These are phyloP conservation scores for Calyptommatus sinebrachiatus DNA, from an alignment of 2,113 vertebrate species.

Conservation along the genomic window DNA sequence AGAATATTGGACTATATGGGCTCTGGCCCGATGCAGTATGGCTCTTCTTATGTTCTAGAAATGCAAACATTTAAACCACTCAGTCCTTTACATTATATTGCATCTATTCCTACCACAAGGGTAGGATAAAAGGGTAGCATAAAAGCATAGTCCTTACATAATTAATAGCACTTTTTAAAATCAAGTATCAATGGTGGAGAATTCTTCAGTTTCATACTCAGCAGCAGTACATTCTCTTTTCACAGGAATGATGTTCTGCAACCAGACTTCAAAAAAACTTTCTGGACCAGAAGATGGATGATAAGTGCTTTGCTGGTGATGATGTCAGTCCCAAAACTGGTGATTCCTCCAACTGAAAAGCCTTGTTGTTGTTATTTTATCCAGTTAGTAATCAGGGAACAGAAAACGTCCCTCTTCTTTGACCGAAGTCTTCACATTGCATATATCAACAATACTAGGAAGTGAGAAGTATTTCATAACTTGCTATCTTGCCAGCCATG, in stretches of 20 bases:
- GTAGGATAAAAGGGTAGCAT: not conserved
- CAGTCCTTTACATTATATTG: not conserved
- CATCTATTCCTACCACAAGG: not conserved
- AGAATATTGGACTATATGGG: no score
- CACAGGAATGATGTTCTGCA: not conserved
- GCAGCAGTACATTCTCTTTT: conserved; percentile 3
- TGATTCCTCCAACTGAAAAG: not conserved
- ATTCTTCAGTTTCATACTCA: conserved; percentile 13
- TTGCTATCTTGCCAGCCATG: conserved; percentile 69
- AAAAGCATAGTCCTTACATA: not conserved
- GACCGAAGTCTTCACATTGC: conserved; percentile 18
- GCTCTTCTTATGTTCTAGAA: no score
- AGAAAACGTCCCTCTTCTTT: conserved; percentile 30
- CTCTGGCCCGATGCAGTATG: no score
- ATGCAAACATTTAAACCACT: not conserved
- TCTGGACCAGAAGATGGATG: not conserved
- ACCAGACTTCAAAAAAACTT: not conserved
- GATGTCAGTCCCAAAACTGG: not conserved
- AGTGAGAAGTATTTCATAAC: conserved; percentile 29
- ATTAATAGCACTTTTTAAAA: not conserved
- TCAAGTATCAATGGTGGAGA: conserved; percentile 28
- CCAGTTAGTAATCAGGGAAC: not conserved
- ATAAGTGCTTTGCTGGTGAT: not conserved
- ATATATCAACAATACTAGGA: not conserved
- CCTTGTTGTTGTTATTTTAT: not conserved